Evolutionary conservation across 2,797 vertebrate genomes (phyloP).

Genomic region (Pelobates cultripes): DNA sequence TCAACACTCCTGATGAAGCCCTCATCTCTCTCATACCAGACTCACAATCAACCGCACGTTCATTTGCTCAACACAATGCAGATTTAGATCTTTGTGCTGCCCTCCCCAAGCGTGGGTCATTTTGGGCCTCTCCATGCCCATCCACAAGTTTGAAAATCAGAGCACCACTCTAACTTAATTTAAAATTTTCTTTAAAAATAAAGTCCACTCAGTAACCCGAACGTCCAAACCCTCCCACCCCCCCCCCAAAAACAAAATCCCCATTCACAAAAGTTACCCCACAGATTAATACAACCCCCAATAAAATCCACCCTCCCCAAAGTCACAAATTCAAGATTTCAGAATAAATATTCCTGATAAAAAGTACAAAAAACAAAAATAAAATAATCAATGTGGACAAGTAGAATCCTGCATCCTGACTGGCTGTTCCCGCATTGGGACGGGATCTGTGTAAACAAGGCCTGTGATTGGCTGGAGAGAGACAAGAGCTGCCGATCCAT

Average conservation of each 20-base stretch:
- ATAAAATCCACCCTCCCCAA: conserved; percentile 18
- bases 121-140: neutral
- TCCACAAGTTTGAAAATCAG: conserved; percentile 20
- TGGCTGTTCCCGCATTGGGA: conserved; percentile 43
- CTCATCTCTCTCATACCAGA: neutral
- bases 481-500: conserved; percentile 42
- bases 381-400: conserved; percentile 33
- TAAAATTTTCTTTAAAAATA: conserved; percentile 31
- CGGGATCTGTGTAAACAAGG: conserved; percentile 51
- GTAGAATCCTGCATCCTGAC: conserved; percentile 52
- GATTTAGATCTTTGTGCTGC: neutral
- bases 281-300: conserved; percentile 34
- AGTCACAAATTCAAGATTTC: conserved; percentile 55
- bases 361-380: conserved; percentile 41
- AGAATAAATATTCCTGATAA: conserved; percentile 57
- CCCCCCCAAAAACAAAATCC: conserved; percentile 2
- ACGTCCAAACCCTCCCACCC: neutral
- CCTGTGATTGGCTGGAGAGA: conserved; percentile 44
- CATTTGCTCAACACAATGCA: neutral
- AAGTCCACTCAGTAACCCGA: conserved; percentile 36
- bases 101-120: conserved; percentile 7
- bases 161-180: conserved; percentile 51
- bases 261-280: conserved; percentile 1
- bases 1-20: neutral
- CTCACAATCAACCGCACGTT: conserved; percentile 7